phyloP scores from a whole-genome alignment of 2,113 vertebrate genomes.

The Monopterus albus region DNA sequence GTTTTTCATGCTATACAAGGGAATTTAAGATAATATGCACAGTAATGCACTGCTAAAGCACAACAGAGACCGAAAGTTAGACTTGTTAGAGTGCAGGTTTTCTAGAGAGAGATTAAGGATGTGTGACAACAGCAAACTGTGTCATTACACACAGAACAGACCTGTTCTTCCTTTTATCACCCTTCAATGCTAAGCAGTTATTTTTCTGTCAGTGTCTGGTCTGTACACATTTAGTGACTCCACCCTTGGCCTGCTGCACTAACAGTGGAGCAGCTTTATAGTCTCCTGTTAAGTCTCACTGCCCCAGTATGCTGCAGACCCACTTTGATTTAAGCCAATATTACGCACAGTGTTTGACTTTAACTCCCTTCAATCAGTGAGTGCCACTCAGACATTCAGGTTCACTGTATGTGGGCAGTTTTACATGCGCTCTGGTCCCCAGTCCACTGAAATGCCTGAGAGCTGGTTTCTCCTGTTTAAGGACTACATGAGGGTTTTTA shows the following conservation, averaged over 20 bases:
- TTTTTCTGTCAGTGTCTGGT: no score
- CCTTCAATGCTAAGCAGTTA: no score
- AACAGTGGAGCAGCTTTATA: slow-evolving; percentile 5
- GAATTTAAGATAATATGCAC: no score
- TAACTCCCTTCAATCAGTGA: not conserved
- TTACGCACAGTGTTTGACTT: slow-evolving; percentile 35
- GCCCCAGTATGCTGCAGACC: not conserved
- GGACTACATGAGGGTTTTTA: no score
- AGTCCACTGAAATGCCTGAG: no score
- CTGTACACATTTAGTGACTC: not conserved
- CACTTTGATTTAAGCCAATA: not conserved
- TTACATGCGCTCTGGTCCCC: no score
- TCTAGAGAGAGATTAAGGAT: no score
- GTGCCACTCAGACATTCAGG: not conserved
- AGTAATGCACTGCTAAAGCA: not conserved
- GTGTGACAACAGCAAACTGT: not conserved
- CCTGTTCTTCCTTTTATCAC: no score
- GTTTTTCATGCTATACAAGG: no score
- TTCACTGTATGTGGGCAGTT: not conserved
- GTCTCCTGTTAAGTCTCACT: not conserved
- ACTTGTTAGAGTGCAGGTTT: no score
- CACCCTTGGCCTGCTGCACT: not conserved
- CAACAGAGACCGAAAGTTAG: not conserved
- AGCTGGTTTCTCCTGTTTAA: no score
- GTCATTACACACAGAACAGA: no score